Evolutionary conservation across 92 coral and sea anemone genomes (phyloP), one percentile per base, ranked within the genome.

Genomic region (Anthopleura xanthogrammica): DNA sequence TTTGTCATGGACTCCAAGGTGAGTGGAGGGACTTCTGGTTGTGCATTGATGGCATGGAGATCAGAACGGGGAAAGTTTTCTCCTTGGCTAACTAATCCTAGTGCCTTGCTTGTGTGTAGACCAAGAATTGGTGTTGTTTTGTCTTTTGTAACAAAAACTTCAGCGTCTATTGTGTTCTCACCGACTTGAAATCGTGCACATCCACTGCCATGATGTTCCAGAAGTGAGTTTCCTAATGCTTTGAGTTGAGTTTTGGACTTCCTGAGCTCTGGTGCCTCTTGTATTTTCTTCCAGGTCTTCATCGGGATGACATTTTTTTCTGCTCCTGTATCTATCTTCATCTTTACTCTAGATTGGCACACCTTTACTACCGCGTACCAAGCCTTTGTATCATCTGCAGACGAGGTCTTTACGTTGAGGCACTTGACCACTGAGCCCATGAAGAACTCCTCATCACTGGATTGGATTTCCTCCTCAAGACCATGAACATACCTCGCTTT

Each of bases 241-340:
- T 77, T 77, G 81, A 77, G 81, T 60, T 77, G 24, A 41, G 81
- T 77, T 48, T 77, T 11, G 7, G 80, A 77, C 58, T 77, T 22
- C 46, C 22, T 46, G 64, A 77, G 57, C 6, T 19, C 23, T 48
- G 80, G 62, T 77, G 80, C 22, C 23, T 40, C 64, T 77, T 77
- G 62, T 20, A 77, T 77, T 40, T 77, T 55, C 64, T 77, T 77
- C 62, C 64, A 77, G 24, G 64, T 60, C 41, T 60, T 77, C 80
- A 52, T 60, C 43, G 80, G 80, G 29, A 77, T 77, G 62, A 76
- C 80, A 56, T 77, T 77, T 77, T 62, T 77, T 77, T 77, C 81
- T 55, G 81, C 81, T 19, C 81, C 81, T 13, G 52, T 77, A 50
- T 77, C 60, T n/a, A 77, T 60, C 41, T 77, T 77, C 81, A 77